Percentiles rank a stretch among this genome's conserved stretches.
Evolutionary conservation across 1,140 invertebrate species (phyloP).

Genomic region (Drosophila mojavensis): DNA sequence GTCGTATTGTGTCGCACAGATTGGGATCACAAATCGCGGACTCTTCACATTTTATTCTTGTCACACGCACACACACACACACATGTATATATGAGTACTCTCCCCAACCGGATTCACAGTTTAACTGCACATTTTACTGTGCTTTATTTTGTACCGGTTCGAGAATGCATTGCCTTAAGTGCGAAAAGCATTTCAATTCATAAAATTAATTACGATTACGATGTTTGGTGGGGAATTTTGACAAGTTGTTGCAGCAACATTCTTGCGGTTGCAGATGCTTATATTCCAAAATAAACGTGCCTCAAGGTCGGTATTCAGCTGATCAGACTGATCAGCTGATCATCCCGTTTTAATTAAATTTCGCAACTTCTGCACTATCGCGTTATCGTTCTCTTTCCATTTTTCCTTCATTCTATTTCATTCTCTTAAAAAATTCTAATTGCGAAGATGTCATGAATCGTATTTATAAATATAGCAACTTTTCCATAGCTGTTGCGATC

Average conservation of each 20-base stretch:
- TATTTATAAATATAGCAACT: constrained; percentile 50
- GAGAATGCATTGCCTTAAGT: constrained; percentile 49
- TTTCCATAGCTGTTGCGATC: constrained; percentile 25
- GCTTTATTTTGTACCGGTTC: constrained; percentile 62
- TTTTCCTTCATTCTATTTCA: not conserved
- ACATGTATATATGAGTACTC: constrained; percentile 6
- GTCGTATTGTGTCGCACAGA: constrained; percentile 32
- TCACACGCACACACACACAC: not conserved
- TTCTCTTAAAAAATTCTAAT: not conserved
- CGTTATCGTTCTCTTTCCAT: not conserved
- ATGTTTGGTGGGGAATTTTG: constrained; percentile 49
- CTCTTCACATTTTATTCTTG: constrained; percentile 28
- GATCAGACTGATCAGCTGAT: constrained; percentile 19
- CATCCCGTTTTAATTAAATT: constrained; percentile 7
- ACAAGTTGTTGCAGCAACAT: constrained; percentile 50
- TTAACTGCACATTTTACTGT: constrained; percentile 67
- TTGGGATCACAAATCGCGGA: constrained; percentile 28
- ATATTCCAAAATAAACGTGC: constrained; percentile 19
- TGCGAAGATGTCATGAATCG: constrained; percentile 1
- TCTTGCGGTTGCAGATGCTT: constrained; percentile 56
- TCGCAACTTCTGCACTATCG: not conserved
- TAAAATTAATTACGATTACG: constrained; percentile 45
- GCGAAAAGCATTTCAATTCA: constrained; percentile 57
- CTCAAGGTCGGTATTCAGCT: constrained; percentile 44
- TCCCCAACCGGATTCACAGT: constrained; percentile 60